Evolutionary conservation across 2,888 invertebrate genomes (phyloP), one percentile per base, ranked within the genome.

Genomic region (Celastrina argiolus): DNA sequence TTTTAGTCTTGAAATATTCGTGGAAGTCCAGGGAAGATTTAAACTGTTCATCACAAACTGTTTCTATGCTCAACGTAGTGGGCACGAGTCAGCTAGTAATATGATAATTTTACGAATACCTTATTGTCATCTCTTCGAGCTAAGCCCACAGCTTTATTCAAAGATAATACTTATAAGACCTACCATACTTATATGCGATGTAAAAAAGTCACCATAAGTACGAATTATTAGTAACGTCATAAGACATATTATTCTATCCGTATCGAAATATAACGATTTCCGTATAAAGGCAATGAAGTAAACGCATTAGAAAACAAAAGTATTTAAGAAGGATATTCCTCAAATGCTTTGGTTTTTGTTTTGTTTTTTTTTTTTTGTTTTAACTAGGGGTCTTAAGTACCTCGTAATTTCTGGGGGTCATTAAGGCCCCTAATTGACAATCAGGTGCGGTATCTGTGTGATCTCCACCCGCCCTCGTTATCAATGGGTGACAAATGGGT

Each of bases 401-500:
- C 51, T 22, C 51, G 26, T 51, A 51, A 59, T 59, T 16, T 34
- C 34, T 59, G 16, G 31, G 51, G 59, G 59, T 59, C 59, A 59
- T 59, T 59, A 59, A 16, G 31, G 16, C 59, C 34, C 51, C 59
- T 31, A 59, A 59, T 59, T 59, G 59, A 59, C 34, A 45, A 64
- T 64, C 51, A 51, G 51, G 16, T 51, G 31, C 34, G n/a, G 51
- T 51, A 51, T 51, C 51, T 51, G 18, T 61, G 22, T 36, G 36
- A 39, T 36, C 36, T 36, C 22, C 12, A 39, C 22, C 59, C 41
- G 26, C 59, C 72, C 76, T 79, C 76, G 80, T 83, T 87, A 87
- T 83, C 83, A 76, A 76, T 80, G 72, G 75, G 81, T 87, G 85
- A 89, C 87, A 87, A 88, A 88, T 88, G 84, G 85, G 82, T 74